Evolutionary conservation across 2,888 invertebrate genomes (phyloP), one percentile per base, ranked within the genome.

Genomic region (Epinotia bilunana): DNA sequence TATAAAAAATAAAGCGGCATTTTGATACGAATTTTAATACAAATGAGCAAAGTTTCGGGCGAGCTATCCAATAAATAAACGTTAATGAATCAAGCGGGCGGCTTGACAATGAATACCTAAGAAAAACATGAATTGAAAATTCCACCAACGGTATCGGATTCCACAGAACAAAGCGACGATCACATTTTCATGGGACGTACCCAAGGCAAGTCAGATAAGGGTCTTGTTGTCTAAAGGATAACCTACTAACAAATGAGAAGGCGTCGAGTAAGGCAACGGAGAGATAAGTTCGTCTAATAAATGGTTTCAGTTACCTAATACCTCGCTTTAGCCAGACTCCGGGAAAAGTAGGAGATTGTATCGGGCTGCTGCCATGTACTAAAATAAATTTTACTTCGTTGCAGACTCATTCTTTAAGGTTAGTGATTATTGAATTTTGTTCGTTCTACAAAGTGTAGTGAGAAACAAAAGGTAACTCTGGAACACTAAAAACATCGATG

Each of bases 61-160:
- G 18, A 39, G 83, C 84, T 82, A 83, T 83, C 83, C 82, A 84
- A 86, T 90, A 87, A 87, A 90, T 87, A 86, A 87, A 84, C 83
- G 82, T 80, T 86, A 86, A 86, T 88, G 84, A 88, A 87, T 88
- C 85, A 85, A 83, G 82, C 76, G 83, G 80, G 80, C 80, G 76
- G 69, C 83, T 80, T 80, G 82, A 83, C 86, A 82, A 82, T 78
- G 83, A 81, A 82, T 78, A 76, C 78, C 77, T 75, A 46, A 77
- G 75, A 77, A 81, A 81, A 76, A 77, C 81, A 82, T 81, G 82
- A 82, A 86, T 85, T 85, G 79, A 81, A 83, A 76, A 76, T 67
- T 64, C 76, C 68, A 61, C 57, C 63, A 67, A 72, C 63, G 55
- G 83, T 78, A 79, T 77, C 72, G 75, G 74, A 78, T 75, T 74